A percentile compares a stretch with the other conserved stretches of the same genome.
phyloP scores from a whole-genome alignment of 2,888 invertebrate genomes.

The Caenorhabditis sp. region DNA sequence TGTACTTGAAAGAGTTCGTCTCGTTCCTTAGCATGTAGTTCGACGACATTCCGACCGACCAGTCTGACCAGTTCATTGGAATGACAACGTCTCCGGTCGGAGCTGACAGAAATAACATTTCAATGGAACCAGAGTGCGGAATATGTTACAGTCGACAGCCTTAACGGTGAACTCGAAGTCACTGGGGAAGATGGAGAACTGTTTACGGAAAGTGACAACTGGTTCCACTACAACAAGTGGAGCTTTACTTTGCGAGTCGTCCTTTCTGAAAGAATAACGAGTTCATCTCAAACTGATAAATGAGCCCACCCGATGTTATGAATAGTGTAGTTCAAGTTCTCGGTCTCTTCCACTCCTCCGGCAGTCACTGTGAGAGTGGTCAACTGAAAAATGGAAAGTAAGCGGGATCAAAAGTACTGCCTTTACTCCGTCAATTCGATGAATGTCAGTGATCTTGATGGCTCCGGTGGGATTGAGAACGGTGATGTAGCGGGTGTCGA shows the following conservation, averaged over 20 bases:
- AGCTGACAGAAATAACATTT: no score
- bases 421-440: conserved; percentile 37
- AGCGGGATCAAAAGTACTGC: no score
- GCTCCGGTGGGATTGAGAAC: conserved; percentile 50
- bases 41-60: conserved; percentile 54
- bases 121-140: no score
- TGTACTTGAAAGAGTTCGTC: conserved; percentile 35
- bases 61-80: conserved; percentile 50
- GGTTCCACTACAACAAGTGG: conserved; percentile 47
- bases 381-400: conserved; percentile 48
- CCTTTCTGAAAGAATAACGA: conserved; percentile 31
- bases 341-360: conserved; percentile 53
- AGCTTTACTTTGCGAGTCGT: conserved; percentile 18
- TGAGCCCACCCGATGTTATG: conserved; percentile 49
- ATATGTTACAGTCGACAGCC: conserved; percentile 16
- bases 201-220: conserved; percentile 53
- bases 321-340: conserved; percentile 13
- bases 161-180: conserved; percentile 35
- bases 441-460: conserved; percentile 30
- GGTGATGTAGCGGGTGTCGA: conserved; percentile 38
- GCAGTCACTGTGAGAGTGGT: conserved; percentile 36
- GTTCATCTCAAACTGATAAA: no score
- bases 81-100: conserved; percentile 7
- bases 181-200: conserved; percentile 23
- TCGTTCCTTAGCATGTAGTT: conserved; percentile 49